Base-by-base conservation (phyloP, 2,113 vertebrate species). In the Nanorana parkeri region DNA sequence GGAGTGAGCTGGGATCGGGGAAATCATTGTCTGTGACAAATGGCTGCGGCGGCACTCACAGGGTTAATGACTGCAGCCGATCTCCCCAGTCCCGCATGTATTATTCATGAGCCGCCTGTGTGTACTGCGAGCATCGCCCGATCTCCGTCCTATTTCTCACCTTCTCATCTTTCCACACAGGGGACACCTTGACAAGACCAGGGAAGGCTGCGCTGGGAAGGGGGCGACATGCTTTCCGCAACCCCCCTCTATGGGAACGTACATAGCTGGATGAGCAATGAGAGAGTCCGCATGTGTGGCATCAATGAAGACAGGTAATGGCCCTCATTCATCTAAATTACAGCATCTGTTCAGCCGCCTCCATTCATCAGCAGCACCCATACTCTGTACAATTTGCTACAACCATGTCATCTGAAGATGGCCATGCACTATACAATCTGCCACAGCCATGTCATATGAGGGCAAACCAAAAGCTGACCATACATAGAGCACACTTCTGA, bases 201-300 rank as follows among this genome's bases (percentile, higher is more conserved):
- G 85, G 86, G 84, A 78, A 90, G 89, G 87, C 56, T 78, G 69
- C 28, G 77, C 84, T 89, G 11, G 87, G 88, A 92, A 91, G 90
- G 92, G 88, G 93, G 90, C 90, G 93, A 92, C 93, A 95, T 95
- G 94, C 94, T 95, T 88, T 95, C 94, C 88, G 94, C 94, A 90
- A 95, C 94, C 78, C 94, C 94, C 88, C 89, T 95, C 89, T 95
- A 95, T 93, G 93, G 93, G 87, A 94, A 95, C 15, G 92, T 95
- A 90, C 94, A 95, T 90, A 95, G 93, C 91, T 95, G 94, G 94
- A 94, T 95, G 93, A 95, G 90, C 92, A 95, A 92, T 87, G 94
- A 95, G 84, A 91, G 94, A 88, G 93, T 95, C 89, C 94, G 93
- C 90, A 95, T 95, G 94, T 95, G 94, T 91, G 94, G 94, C 85